Evolutionary conservation across 2,888 invertebrate species (phyloP).

Genomic region (Parnassius mnemosyne): DNA sequence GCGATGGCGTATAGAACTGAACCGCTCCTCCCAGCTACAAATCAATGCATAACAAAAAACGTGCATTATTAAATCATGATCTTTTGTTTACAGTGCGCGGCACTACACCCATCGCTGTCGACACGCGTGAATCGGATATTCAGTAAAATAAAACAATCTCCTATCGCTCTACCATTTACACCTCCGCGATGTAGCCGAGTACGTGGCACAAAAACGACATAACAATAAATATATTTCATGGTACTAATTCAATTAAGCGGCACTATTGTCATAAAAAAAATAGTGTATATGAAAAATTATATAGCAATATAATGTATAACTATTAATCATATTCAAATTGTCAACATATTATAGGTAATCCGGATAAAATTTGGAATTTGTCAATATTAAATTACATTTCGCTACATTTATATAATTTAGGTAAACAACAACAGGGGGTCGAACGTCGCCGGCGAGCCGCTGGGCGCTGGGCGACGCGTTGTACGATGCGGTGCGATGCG

Average conservation of each 20-base stretch:
- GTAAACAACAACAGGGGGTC: constrained; percentile 62
- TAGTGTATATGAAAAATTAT: constrained; percentile 74
- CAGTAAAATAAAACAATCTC: constrained; percentile 10
- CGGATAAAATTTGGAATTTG: constrained; percentile 59
- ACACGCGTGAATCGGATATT: constrained; percentile 25
- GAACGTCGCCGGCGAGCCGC: constrained; percentile 27
- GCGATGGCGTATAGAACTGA: not conserved
- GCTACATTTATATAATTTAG: constrained; percentile 65
- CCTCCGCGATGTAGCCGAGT: constrained; percentile 36
- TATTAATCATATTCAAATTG: constrained; percentile 39
- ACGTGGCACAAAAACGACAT: constrained; percentile 70
- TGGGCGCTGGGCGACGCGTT: constrained; percentile 5
- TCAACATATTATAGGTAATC: constrained; percentile 55
- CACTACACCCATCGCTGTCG: constrained; percentile 29
- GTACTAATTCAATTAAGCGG: constrained; percentile 45
- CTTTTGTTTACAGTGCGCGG: constrained; percentile 9
- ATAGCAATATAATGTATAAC: constrained; percentile 40
- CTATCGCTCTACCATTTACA: constrained; percentile 15
- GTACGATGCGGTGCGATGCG: constrained; percentile 17
- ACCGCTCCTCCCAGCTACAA: not conserved
- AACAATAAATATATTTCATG: constrained; percentile 63
- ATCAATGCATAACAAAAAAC: constrained; percentile 17
- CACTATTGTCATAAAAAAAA: constrained; percentile 61
- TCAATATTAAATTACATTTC: constrained; percentile 61
- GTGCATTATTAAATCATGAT: constrained; percentile 1